phyloP scores from a whole-genome alignment of 2,888 invertebrate genomes.

The Aquatica leii region DNA sequence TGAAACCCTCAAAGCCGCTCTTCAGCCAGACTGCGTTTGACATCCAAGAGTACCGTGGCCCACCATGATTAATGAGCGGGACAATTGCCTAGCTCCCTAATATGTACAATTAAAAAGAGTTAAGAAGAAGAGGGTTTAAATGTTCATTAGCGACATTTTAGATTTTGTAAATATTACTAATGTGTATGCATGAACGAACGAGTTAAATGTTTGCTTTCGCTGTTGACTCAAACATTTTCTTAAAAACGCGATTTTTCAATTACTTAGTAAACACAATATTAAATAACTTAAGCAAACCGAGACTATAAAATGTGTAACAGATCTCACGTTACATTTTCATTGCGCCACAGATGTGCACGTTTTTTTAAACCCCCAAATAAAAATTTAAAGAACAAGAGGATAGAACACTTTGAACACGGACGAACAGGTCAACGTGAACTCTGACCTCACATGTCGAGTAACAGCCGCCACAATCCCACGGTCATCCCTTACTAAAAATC shows the following conservation, averaged over 20 bases:
- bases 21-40: conserved; percentile 61
- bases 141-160: conserved; percentile 56
- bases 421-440: conserved; percentile 42
- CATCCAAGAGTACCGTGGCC: conserved; percentile 60
- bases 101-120: conserved; percentile 44
- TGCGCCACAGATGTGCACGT: conserved; percentile 21
- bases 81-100: conserved; percentile 58
- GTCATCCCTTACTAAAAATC: conserved; percentile 36
- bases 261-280: conserved; percentile 22
- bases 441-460: conserved; percentile 37
- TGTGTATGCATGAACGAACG: conserved; percentile 38
- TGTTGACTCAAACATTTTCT: conserved; percentile 25
- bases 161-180: conserved; percentile 54
- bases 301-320: conserved; percentile 11
- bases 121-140: conserved; percentile 56
- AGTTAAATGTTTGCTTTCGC: conserved; percentile 31
- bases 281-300: conserved; percentile 13
- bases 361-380: conserved; percentile 14
- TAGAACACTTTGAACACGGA: conserved; percentile 22
- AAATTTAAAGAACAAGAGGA: conserved; percentile 25
- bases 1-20: conserved; percentile 61
- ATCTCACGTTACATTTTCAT: conserved; percentile 25
- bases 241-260: conserved; percentile 32
- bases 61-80: conserved; percentile 61
- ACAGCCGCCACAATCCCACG: conserved; percentile 37